These are phyloP conservation scores for Gobio occitaniae DNA, from an alignment of 2,797 vertebrate genomes.

Conservation along the genomic window DNA sequence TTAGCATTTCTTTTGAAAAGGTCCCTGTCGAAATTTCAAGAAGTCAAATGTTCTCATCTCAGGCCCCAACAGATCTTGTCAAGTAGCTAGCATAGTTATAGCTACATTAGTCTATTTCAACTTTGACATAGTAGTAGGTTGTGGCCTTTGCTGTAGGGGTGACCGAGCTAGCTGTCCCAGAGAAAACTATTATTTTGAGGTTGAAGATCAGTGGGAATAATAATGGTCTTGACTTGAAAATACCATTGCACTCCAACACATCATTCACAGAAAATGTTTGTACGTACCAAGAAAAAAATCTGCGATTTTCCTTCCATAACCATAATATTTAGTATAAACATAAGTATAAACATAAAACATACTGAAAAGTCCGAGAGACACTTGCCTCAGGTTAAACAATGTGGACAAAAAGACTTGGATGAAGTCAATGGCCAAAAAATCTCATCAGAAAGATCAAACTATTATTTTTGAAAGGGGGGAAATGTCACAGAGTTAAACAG, in stretches of 20 bases:
- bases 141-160: not conserved
- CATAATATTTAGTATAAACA: not conserved
- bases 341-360: not conserved
- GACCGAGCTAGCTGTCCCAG: not conserved
- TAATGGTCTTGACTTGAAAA: not conserved
- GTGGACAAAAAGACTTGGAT: not conserved
- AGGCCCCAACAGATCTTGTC: not conserved
- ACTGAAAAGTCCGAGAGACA: not conserved
- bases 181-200: not conserved
- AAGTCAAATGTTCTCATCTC: constrained; percentile 10
- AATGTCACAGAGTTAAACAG: not conserved
- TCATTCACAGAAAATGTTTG: not conserved
- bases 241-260: not conserved
- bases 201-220: not conserved
- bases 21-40: not conserved
- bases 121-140: not conserved
- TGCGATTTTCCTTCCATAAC: not conserved
- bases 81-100: not conserved
- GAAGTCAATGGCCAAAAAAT: not conserved
- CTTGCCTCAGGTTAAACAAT: not conserved
- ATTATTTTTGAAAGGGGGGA: not conserved
- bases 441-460: not conserved
- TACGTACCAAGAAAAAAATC: not conserved
- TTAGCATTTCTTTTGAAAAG: not conserved
- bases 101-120: not conserved